phyloP scores from a whole-genome alignment of 2,797 vertebrate genomes.

The Neosilurus hyrtlii region DNA sequence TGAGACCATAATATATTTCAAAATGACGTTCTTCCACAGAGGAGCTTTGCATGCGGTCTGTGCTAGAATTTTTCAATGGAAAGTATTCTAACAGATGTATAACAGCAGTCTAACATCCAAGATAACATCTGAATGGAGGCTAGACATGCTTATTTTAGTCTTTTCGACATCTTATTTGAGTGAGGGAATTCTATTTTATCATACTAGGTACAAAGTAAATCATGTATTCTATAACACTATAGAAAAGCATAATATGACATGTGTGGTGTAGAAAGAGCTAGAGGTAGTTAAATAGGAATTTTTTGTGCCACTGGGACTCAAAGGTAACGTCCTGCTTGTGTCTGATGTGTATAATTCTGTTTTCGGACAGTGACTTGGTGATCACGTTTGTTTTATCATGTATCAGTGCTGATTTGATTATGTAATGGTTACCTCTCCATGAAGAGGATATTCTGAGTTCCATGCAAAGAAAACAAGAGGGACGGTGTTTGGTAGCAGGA shows the following conservation, averaged over 20 bases:
- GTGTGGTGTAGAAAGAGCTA: background rate
- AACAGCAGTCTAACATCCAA: slow-evolving; percentile 22
- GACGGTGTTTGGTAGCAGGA: slow-evolving; percentile 18
- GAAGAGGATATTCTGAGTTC: slow-evolving; percentile 28
- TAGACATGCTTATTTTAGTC: slow-evolving; percentile 32
- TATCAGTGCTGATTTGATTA: slow-evolving; percentile 15
- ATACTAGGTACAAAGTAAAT: background rate
- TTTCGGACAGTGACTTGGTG: background rate
- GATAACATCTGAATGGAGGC: slow-evolving; percentile 33
- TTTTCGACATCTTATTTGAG: slow-evolving; percentile 8
- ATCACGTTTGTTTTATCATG: background rate
- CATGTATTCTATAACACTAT: background rate
- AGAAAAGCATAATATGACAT: background rate
- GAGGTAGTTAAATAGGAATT: background rate
- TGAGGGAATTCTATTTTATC: background rate
- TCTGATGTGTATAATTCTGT: background rate
- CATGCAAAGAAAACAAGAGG: slow-evolving; percentile 36
- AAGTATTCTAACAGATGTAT: slow-evolving; percentile 42
- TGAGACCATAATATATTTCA: slow-evolving; percentile 93
- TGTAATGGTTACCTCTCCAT: slow-evolving; percentile 21
- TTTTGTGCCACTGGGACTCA: background rate
- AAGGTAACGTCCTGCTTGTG: background rate
- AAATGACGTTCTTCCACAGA: slow-evolving; percentile 91
- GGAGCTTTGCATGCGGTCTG: slow-evolving; percentile 49
- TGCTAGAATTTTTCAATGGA: slow-evolving; percentile 28